Conservation (phyloP, 2,888 invertebrate genomes). For the Peribatodes rhomboidaria region DNA sequence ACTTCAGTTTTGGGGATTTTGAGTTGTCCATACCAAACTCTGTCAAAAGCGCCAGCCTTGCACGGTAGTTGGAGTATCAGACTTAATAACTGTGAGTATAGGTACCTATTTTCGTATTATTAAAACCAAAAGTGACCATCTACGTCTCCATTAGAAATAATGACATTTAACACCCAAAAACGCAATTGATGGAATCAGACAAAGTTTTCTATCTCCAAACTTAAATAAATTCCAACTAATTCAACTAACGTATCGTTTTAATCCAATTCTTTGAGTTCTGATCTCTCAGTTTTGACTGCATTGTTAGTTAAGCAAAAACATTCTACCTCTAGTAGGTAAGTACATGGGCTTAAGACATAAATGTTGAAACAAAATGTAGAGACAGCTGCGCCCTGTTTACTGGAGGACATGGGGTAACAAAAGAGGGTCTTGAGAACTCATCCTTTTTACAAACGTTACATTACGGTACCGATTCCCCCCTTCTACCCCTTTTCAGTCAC, state of each 20-base stretch:
- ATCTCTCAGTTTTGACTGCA: neutral
- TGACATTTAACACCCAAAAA: too few species aligned
- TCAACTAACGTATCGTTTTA: neutral
- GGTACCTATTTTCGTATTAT: too few species aligned
- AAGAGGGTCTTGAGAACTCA: neutral
- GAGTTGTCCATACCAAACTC: too few species aligned
- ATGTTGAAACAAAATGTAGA: conserved; percentile 11
- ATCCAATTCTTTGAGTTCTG: neutral
- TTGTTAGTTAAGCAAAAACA: neutral
- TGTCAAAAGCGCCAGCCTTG: too few species aligned
- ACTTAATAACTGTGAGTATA: too few species aligned
- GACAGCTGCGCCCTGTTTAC: conserved; percentile 26
- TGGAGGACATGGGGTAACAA: conserved; percentile 10
- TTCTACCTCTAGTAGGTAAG: neutral
- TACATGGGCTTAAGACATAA: neutral
- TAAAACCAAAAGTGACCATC: too few species aligned
- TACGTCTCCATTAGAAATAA: too few species aligned
- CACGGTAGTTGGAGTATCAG: too few species aligned
- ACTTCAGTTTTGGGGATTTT: too few species aligned
- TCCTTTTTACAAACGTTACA: conserved; percentile 11
- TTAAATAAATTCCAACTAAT: too few species aligned
- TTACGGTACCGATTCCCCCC: neutral
- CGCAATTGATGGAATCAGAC: too few species aligned
- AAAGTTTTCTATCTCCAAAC: neutral
- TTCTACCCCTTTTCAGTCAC: neutral